Conservation (phyloP, 2,797 vertebrate species). For the Phoxinus dragarum region DNA sequence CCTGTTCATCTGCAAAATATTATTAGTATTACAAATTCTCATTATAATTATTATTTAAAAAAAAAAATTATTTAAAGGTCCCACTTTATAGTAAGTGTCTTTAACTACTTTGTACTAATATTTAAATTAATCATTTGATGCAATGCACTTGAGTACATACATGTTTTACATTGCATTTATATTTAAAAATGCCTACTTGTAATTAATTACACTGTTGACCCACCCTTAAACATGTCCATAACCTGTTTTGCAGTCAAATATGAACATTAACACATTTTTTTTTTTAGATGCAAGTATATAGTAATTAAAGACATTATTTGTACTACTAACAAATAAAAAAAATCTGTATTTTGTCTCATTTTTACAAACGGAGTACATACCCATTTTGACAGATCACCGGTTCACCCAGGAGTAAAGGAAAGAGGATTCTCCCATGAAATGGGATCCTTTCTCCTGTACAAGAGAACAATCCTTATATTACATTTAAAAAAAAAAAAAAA, state of each 20-base stretch:
- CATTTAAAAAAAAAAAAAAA: too few species aligned
- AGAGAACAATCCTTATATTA: constrained; percentile 23
- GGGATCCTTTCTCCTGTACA: constrained; percentile 82
- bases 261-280: not conserved
- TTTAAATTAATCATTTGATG: not conserved
- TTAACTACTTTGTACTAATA: not conserved
- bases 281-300: not conserved
- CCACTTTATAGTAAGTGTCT: not conserved
- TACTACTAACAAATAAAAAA: not conserved
- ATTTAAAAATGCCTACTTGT: not conserved
- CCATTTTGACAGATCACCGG: constrained; percentile 86
- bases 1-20: constrained; percentile 88
- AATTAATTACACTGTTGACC: not conserved
- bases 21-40: constrained; percentile 13
- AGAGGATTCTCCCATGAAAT: constrained; percentile 86
- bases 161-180: not conserved
- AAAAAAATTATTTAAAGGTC: too few species aligned
- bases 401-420: constrained; percentile 86
- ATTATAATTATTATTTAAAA: not conserved
- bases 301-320: not conserved
- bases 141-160: not conserved
- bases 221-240: not conserved
- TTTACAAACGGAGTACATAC: constrained; percentile 71
- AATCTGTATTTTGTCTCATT: not conserved
- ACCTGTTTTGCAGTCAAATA: not conserved